Conservation (phyloP, 2,797 vertebrate species). For the Etheostoma nigrum region DNA sequence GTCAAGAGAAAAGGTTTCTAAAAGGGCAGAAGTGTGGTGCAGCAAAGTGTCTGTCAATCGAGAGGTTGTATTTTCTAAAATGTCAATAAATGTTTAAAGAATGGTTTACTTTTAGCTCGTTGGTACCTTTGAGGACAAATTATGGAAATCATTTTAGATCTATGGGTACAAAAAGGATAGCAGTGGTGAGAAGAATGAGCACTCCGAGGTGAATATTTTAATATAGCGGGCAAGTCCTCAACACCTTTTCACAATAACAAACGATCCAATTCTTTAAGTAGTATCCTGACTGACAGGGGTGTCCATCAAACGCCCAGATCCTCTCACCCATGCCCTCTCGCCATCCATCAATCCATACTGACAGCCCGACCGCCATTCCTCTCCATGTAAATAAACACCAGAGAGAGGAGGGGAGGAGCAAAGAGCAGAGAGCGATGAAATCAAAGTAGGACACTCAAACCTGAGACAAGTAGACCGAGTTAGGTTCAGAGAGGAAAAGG, state of each 20-base stretch:
- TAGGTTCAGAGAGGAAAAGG: conserved; percentile 44
- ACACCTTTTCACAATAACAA: conserved; percentile 54
- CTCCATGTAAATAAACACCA: conserved; percentile 78
- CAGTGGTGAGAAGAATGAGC: background rate
- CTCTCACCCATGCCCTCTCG: conserved; percentile 64
- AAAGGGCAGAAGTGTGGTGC: conserved; percentile 61
- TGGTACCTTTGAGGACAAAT: conserved; percentile 24
- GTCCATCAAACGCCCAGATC: conserved; percentile 71
- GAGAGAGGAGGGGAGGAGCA: conserved; percentile 39
- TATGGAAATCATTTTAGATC: conserved; percentile 35
- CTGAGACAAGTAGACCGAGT: conserved; percentile 41
- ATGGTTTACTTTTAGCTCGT: conserved; percentile 50
- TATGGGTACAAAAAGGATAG: conserved; percentile 9
- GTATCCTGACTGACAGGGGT: conserved; percentile 65
- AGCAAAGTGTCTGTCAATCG: conserved; percentile 28
- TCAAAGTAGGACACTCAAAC: conserved; percentile 69
- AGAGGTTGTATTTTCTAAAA: conserved; percentile 44
- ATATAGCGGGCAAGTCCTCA: conserved; percentile 17
- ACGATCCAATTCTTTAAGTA: conserved; percentile 70
- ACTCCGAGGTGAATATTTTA: conserved; percentile 26
- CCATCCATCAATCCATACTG: conserved; percentile 73
- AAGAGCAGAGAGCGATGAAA: conserved; percentile 27
- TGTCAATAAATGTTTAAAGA: conserved; percentile 50
- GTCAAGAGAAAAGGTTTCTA: conserved; percentile 63
- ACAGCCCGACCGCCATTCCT: conserved; percentile 56